These are phyloP conservation scores for Capromys pilorides DNA, from an alignment of 2,797 vertebrate species.

Conservation along the genomic window DNA sequence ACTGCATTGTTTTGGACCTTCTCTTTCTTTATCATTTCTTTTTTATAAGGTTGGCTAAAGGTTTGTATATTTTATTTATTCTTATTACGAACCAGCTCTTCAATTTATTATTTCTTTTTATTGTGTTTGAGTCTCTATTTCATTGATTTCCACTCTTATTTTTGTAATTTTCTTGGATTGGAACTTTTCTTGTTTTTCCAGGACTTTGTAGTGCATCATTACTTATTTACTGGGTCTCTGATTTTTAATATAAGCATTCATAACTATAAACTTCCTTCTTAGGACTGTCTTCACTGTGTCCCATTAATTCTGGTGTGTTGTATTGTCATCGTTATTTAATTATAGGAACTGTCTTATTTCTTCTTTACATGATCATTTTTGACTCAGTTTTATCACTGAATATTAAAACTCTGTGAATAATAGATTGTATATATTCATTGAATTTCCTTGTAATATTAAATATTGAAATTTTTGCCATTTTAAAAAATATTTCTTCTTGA, in stretches of 20 bases:
- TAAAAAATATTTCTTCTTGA: slow-evolving; percentile 46
- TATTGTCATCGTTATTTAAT: neutral
- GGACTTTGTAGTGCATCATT: neutral
- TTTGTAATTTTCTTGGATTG: neutral
- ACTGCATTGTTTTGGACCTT: neutral
- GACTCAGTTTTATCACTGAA: slow-evolving; percentile 37
- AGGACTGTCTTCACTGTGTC: neutral
- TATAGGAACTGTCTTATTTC: neutral
- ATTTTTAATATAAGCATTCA: neutral
- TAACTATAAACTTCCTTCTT: neutral
- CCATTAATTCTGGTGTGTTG: neutral
- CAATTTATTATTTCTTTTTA: neutral
- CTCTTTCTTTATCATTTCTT: neutral
- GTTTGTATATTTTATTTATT: neutral
- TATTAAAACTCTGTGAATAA: slow-evolving; percentile 17
- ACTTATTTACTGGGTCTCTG: neutral
- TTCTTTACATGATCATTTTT: neutral
- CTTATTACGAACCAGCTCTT: neutral
- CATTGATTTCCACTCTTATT: neutral
- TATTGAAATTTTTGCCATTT: slow-evolving; percentile 52
- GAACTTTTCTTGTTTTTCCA: neutral
- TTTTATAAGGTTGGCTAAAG: neutral
- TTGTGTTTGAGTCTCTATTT: neutral
- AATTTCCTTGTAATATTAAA: slow-evolving; percentile 52
- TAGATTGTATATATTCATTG: slow-evolving; percentile 22